phyloP scores from a whole-genome alignment of 2,113 vertebrate species.

The Periophthalmodon schlosseri region DNA sequence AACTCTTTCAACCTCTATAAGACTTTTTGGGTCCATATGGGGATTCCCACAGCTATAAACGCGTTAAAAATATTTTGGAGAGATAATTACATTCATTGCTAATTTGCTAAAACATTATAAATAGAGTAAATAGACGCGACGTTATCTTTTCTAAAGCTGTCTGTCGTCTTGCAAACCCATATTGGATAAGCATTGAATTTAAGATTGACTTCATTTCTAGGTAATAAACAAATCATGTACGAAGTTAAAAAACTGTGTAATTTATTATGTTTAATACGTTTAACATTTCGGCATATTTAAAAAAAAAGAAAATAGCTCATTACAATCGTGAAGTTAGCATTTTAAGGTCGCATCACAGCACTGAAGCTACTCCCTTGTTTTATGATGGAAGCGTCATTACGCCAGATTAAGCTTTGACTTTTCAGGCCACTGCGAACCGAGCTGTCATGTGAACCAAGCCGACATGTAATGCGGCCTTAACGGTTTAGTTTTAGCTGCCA shows the following conservation, averaged over 20 bases:
- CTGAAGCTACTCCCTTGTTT: not conserved
- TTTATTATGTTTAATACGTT: not conserved
- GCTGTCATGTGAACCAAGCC: slow-evolving; percentile 9
- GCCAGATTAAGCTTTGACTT: not conserved
- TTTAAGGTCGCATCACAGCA: not conserved
- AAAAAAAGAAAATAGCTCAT: not conserved
- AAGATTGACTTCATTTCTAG: not conserved
- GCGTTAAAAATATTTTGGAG: not conserved
- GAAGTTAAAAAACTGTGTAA: not conserved
- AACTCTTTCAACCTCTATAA: no score
- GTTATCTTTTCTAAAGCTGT: not conserved
- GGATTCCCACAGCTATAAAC: not conserved
- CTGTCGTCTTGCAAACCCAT: not conserved
- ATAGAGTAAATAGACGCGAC: not conserved
- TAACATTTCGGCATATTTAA: not conserved
- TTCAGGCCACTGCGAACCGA: not conserved
- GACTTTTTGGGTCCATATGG: not conserved
- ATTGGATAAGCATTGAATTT: not conserved
- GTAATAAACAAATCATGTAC: not conserved
- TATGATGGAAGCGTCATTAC: not conserved
- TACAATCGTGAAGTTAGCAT: not conserved
- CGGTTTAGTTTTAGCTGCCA: rapidly evolving
- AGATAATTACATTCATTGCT: no score
- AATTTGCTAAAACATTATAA: not conserved
- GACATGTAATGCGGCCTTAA: not conserved